Conservation (phyloP, 2,888 invertebrate genomes). For the Phania funesta region DNA sequence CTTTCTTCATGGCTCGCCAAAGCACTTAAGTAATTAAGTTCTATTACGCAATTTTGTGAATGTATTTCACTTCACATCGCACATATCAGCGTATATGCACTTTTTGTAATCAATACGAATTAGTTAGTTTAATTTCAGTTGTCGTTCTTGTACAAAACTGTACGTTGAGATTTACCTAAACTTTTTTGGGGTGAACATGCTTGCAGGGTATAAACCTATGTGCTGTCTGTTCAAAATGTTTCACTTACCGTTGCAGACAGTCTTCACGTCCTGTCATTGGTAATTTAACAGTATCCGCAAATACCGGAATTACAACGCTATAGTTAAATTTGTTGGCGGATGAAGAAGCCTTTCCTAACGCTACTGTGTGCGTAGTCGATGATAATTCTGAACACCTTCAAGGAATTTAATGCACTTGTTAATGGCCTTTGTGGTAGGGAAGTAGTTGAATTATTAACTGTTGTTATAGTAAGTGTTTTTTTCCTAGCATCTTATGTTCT, state of each 20-base stretch:
- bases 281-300: constrained; percentile 81
- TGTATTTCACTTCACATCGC: too few relatives aligned
- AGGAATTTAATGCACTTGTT: constrained; percentile 55
- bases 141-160: too few relatives aligned
- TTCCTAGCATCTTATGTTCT: constrained; percentile 32
- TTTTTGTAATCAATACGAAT: too few relatives aligned
- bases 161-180: too few relatives aligned
- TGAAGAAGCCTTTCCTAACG: constrained; percentile 55
- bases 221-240: too few relatives aligned
- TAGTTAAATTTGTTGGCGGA: constrained; percentile 76
- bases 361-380: constrained; percentile 50
- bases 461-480: constrained; percentile 28
- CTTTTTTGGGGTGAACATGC: too few relatives aligned
- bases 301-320: constrained; percentile 81
- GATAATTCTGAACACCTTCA: constrained; percentile 50
- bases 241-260: constrained; percentile 79
- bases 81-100: too few relatives aligned
- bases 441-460: constrained; percentile 41
- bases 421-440: constrained; percentile 59
- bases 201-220: too few relatives aligned
- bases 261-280: constrained; percentile 80
- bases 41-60: too few relatives aligned
- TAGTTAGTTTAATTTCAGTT: too few relatives aligned
- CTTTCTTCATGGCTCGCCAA: too few relatives aligned
- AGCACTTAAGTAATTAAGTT: too few relatives aligned